phyloP scores from a whole-genome alignment of 2,113 vertebrate species.

The Gobiocypris rarus region DNA sequence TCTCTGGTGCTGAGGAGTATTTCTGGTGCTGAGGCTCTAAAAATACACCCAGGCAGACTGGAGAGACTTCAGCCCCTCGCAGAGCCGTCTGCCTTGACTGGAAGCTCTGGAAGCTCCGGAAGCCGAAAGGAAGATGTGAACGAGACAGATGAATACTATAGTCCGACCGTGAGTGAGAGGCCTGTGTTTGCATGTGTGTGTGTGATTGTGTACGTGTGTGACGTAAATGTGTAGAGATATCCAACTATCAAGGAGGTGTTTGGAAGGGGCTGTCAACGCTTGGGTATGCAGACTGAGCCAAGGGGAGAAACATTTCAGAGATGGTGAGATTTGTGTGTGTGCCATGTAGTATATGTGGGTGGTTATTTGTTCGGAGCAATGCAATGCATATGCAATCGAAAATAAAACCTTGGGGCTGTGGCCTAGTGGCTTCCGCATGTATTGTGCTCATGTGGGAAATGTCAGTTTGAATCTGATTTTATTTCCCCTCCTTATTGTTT shows the following conservation, averaged over 20 bases:
- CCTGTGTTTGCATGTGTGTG: slow-evolving; percentile 28
- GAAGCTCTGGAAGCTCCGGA: slow-evolving; percentile 56
- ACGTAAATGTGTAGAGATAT: slow-evolving; percentile 55
- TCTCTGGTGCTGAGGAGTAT: slow-evolving; percentile 30
- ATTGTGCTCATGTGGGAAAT: neutral
- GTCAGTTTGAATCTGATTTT: neutral
- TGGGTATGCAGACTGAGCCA: slow-evolving; percentile 56
- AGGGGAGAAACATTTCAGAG: slow-evolving; percentile 47
- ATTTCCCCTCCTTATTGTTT: neutral
- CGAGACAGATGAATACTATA: slow-evolving; percentile 62
- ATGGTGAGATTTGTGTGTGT: slow-evolving; percentile 41
- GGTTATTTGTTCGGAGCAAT: slow-evolving; percentile 11
- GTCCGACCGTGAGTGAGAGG: neutral
- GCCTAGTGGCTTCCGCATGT: neutral
- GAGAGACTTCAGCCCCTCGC: slow-evolving; percentile 52
- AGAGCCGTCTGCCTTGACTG: slow-evolving; percentile 52
- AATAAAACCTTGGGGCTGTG: neutral
- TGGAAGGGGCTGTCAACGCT: slow-evolving; percentile 63
- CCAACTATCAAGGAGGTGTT: slow-evolving; percentile 63
- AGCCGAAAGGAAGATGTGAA: slow-evolving; percentile 62
- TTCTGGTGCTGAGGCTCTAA: slow-evolving; percentile 68
- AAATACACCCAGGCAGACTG: slow-evolving; percentile 72
- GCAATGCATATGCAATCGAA: slow-evolving; percentile 31
- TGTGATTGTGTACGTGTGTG: slow-evolving; percentile 28
- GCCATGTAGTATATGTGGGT: slow-evolving; percentile 33